Evolutionary conservation across 92 coral and sea anemone species (phyloP).

Genomic region (Montipora capitata): DNA sequence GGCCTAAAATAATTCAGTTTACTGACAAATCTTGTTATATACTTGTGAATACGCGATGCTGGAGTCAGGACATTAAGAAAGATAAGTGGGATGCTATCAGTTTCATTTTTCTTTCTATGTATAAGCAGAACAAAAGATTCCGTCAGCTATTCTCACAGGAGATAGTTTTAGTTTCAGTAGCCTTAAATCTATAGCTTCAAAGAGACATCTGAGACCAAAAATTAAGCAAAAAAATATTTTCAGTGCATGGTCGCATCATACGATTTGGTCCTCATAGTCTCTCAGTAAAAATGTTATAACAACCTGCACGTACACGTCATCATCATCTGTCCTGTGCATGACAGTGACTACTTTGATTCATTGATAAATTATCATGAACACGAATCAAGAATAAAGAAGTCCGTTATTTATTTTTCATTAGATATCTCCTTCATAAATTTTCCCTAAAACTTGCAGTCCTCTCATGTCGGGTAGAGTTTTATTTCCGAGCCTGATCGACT

Average conservation of each 20-base stretch:
- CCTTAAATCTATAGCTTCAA: constrained; percentile 12
- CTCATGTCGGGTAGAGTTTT: constrained; percentile 10
- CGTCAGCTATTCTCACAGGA: constrained; percentile 29
- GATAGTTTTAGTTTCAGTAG: constrained; percentile 20
- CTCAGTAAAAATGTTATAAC: constrained; percentile 24
- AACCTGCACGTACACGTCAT: not conserved
- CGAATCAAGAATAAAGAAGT: not conserved
- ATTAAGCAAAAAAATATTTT: not conserved
- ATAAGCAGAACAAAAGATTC: not conserved
- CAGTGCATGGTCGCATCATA: constrained; percentile 24
- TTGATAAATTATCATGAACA: constrained; percentile 2
- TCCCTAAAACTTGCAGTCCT: constrained; percentile 18
- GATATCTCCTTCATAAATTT: constrained; percentile 21
- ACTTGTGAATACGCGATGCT: constrained; percentile 16
- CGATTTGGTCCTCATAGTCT: constrained; percentile 33
- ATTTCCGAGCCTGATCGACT: constrained; percentile 11
- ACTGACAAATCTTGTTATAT: constrained; percentile 34
- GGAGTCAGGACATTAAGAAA: no score
- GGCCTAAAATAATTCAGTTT: constrained; percentile 60
- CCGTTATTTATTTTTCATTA: constrained; percentile 4
- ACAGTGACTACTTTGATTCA: constrained; percentile 10
- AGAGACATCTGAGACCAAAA: constrained; percentile 9
- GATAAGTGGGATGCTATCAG: no score
- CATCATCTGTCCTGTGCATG: constrained; percentile 17
- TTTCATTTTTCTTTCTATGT: no score